Conservation (phyloP, 2,113 vertebrate genomes). For the Nibea coibor region DNA sequence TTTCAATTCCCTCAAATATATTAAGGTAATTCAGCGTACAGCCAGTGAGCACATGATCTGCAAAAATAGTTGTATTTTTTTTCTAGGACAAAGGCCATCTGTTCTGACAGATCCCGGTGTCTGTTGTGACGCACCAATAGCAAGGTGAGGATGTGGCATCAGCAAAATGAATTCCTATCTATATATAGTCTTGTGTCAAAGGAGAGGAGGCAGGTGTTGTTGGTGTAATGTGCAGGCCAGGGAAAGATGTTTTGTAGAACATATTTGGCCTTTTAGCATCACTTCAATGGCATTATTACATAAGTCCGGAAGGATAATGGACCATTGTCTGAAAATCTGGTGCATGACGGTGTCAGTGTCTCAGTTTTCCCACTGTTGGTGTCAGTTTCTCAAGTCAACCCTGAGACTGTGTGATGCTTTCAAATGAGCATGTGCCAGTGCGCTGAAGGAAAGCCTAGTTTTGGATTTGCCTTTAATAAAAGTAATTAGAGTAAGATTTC, state of each 20-base stretch:
- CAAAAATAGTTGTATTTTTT: background rate
- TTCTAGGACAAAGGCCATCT: background rate
- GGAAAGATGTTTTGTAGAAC: no score
- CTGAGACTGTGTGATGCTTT: background rate
- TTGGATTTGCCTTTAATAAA: background rate
- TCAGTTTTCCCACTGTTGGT: background rate
- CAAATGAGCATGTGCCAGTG: background rate
- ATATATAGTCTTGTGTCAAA: background rate
- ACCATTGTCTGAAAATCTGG: background rate
- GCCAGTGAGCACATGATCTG: background rate
- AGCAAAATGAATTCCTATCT: background rate
- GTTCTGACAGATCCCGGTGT: background rate
- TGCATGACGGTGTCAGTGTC: background rate
- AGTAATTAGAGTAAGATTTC: background rate
- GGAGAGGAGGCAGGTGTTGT: background rate
- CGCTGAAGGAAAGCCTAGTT: background rate
- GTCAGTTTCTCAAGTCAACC: slow-evolving; percentile 4
- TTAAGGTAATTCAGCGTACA: background rate
- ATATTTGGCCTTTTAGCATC: background rate
- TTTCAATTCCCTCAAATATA: slow-evolving; percentile 1
- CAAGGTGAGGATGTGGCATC: background rate
- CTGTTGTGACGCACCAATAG: background rate
- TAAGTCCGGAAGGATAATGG: background rate
- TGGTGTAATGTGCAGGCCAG: background rate
- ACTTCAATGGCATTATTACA: no score